A percentile compares a stretch with the other conserved stretches of the same genome.
Conservation (phyloP, 2,888 invertebrate species). For the Horisme vitalbata region DNA sequence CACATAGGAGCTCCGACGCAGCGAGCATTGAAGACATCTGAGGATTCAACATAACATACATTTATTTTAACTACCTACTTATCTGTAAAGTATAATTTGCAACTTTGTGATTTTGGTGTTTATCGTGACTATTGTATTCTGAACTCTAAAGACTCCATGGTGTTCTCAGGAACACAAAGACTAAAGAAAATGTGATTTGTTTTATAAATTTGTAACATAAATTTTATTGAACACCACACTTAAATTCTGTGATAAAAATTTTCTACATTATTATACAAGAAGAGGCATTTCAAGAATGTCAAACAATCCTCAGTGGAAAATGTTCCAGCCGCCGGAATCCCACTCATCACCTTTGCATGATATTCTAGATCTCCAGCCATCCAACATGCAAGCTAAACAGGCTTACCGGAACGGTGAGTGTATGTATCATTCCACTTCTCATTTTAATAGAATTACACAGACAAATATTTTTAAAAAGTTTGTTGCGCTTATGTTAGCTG, state of each 20-base stretch:
- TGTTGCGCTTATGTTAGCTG: neutral
- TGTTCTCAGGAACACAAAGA: constrained; percentile 63
- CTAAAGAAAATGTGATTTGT: constrained; percentile 74
- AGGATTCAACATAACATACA: constrained; percentile 82
- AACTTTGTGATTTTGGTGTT: constrained; percentile 66
- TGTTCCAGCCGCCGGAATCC: constrained; percentile 95
- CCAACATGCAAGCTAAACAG: constrained; percentile 76
- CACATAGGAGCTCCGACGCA: constrained; percentile 87
- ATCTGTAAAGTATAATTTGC: constrained; percentile 54
- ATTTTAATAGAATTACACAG: neutral
- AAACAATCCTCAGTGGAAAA: constrained; percentile 94
- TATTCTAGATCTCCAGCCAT: constrained; percentile 88
- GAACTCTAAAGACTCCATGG: constrained; percentile 47
- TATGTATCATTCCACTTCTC: constrained; percentile 21
- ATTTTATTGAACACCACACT: constrained; percentile 54
- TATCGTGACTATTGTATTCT: constrained; percentile 60
- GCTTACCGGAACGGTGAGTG: constrained; percentile 82
- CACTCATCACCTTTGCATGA: constrained; percentile 92
- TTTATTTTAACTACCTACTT: constrained; percentile 2
- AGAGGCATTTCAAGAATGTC: constrained; percentile 82
- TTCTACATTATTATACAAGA: constrained; percentile 75
- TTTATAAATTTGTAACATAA: constrained; percentile 54
- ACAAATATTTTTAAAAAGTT: neutral
- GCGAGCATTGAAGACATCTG: constrained; percentile 96
- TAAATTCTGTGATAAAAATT: constrained; percentile 77